Evolutionary conservation across 1,140 invertebrate genomes (phyloP), one percentile per base, ranked within the genome.

Genomic region (Camponotus floridanus): DNA sequence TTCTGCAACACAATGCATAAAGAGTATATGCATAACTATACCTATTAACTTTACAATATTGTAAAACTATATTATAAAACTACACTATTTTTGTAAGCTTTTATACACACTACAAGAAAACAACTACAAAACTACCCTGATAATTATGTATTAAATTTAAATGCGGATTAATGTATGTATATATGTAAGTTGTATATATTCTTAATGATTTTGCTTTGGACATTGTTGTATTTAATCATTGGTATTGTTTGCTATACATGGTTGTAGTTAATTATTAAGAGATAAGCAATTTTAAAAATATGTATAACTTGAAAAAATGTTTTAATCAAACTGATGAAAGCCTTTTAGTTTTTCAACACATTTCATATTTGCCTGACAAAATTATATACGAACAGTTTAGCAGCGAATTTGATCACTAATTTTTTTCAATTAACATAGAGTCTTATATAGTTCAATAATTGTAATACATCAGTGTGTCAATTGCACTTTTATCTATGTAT

Each of bases 81-180:
- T 76, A 26, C 36, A 36, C 45, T 31, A 55, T 70, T 71, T 84
- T 33, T 87, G 61, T 70, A 76, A 76, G 8, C 31, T 78, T 64
- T 39, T 81, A 55, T 71, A 80, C 15, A 55, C 55, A 71, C 11
- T 62, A 26, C 26, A 26, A 26, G 26, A 26, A 26, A 26, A 26
- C 26, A 26, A 26, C 39, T 61, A 73, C 9, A 9, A 26, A 81
- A 61, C 70, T 73, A 61, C 21, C 51, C 55, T 36, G 15, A 73
- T 48, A 1, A 51, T 51, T 51, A 51, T 83, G 39, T 68, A 83
- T 85, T 65, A 78, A 78, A 85, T 3, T 65, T 48, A 9, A 48
- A 62, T 39, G 65, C 26, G 5, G 21, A 65, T 62, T 84, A 76
- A 11, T 48, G 45, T 6, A 31, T 36, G 39, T 33, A 33, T 13